Percentiles rank a stretch among this genome's conserved stretches.
Evolutionary conservation across 2,888 invertebrate genomes (phyloP).

Genomic region (Trilocha varians): DNA sequence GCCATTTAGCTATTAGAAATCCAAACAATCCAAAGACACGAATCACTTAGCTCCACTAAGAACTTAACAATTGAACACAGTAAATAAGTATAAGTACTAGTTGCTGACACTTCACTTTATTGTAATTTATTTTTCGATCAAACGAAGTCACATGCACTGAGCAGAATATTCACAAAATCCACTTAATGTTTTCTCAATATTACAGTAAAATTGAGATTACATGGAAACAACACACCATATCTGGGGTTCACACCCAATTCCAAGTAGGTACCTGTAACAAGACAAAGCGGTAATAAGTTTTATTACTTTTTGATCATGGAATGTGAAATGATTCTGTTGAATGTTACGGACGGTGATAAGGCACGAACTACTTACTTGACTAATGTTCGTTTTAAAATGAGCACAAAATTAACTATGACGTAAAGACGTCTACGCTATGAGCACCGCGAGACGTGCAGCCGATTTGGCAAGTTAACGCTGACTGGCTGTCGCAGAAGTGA

Average conservation of each 20-base stretch:
- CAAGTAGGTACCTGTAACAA: slow-evolving; percentile 70
- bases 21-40: slow-evolving; percentile 63
- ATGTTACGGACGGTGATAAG: slow-evolving; percentile 23
- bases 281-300: slow-evolving; percentile 63
- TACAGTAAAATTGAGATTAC: slow-evolving; percentile 56
- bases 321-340: slow-evolving; percentile 18
- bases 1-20: slow-evolving; percentile 50
- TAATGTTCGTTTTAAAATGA: slow-evolving; percentile 40
- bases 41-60: slow-evolving; percentile 44
- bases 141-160: slow-evolving; percentile 35
- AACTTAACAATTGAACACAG: slow-evolving; percentile 49
- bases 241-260: slow-evolving; percentile 70
- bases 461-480: slow-evolving; percentile 41
- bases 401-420: slow-evolving; percentile 61
- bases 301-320: slow-evolving; percentile 24
- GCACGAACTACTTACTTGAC: slow-evolving; percentile 46
- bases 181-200: slow-evolving; percentile 41
- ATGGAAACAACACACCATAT: slow-evolving; percentile 68
- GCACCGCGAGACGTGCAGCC: slow-evolving; percentile 27
- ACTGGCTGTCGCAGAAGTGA: slow-evolving; percentile 55
- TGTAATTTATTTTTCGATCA: slow-evolving; percentile 35
- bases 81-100: no score
- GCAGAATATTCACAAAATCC: slow-evolving; percentile 32
- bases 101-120: slow-evolving; percentile 44
- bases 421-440: slow-evolving; percentile 38